Evolutionary conservation across 1,140 invertebrate species (phyloP), one percentile per base, ranked within the genome.

Genomic region (Heliconius hermathena): DNA sequence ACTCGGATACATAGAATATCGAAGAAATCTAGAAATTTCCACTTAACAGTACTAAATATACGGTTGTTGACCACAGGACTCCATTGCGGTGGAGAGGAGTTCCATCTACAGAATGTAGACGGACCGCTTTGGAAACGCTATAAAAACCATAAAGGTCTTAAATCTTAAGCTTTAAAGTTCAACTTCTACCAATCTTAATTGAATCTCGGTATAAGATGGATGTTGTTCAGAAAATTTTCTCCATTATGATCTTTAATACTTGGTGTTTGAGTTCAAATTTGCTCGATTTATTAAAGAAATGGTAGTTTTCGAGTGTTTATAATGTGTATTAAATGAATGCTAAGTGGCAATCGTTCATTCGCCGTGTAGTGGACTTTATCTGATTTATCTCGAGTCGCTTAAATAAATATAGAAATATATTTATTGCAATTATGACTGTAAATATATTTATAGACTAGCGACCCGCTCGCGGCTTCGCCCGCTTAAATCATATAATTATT

Each of bases 21-120:
- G 9, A 29, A 66, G 60, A 66, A 66, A 66, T 66, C 57, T 66
- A 66, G 57, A 26, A 26, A 66, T 29, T 66, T 26, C 60, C 60
- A 57, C 54, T 82, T 80, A 71, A 77, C 81, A 74, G 78, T 82
- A 79, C 79, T 82, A 80, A 79, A 82, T 79, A 82, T 79, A 60
- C 78, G 71, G 74, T 54, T 41, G 38, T n/a, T 71, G 57, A 82
- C 81, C 81, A 71, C 81, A 82, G 75, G 77, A 79, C 71, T 41
- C 60, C 72, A 80, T 82, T 80, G 81, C 81, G 81, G 81, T 82
- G 52, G 22, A 22, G 66, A 29, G 71, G 20, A 26, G 60, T 16
- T 79, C 33, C 73, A 74, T 73, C 78, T 75, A 49, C 78, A 79
- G 57, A 79, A 82, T 82, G 77, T 70, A 54, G 81, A 77, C 60